Conservation (phyloP, 2,113 vertebrate species). For the Ptyas mucosa region DNA sequence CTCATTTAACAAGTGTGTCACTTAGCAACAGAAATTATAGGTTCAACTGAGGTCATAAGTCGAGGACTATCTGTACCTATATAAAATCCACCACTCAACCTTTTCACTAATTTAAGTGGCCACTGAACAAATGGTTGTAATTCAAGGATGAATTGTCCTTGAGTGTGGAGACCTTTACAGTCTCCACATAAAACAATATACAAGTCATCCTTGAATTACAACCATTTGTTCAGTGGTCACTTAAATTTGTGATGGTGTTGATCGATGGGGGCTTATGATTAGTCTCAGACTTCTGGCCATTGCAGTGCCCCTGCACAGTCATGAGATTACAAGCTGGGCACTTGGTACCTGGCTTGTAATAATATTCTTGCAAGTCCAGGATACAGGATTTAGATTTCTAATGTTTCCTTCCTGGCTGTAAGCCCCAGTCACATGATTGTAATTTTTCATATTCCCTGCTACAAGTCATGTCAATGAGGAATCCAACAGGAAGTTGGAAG, state of each 20-base stretch:
- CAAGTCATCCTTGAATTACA: not conserved
- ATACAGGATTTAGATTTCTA: not conserved
- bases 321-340: not conserved
- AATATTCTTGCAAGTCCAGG: not conserved
- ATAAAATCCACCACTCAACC: not conserved
- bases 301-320: not conserved
- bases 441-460: not conserved
- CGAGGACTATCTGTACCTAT: not conserved
- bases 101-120: too few relatives aligned
- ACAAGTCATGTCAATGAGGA: not conserved
- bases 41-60: not conserved
- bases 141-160: too few relatives aligned
- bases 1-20: not conserved
- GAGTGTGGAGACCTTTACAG: not conserved
- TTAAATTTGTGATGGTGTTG: not conserved
- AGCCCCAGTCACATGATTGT: not conserved
- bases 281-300: not conserved
- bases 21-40: not conserved
- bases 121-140: too few relatives aligned
- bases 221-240: not conserved
- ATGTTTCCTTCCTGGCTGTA: not conserved
- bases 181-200: not conserved
- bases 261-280: not conserved
- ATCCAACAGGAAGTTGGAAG: not conserved
- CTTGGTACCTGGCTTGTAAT: not conserved